A percentile compares a stretch with the other conserved stretches of the same genome.
phyloP scores from a whole-genome alignment of 2,113 vertebrate species.

The Potamarius usumacintae region DNA sequence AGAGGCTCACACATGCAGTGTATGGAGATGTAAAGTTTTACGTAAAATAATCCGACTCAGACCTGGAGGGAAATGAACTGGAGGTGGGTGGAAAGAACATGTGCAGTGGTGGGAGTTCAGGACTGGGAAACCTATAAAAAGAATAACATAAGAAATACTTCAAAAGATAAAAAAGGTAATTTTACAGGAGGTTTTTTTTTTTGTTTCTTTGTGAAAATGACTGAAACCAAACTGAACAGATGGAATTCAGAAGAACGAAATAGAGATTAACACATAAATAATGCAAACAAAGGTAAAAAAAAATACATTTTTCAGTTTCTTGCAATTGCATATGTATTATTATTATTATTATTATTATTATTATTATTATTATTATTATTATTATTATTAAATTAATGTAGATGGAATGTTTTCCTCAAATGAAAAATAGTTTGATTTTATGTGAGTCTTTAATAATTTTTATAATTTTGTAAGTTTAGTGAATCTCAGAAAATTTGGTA shows the following conservation, averaged over 20 bases:
- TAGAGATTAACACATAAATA: neutral
- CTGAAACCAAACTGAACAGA: neutral
- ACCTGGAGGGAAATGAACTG: slow-evolving; percentile 36
- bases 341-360: too few relatives aligned
- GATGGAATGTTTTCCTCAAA: neutral
- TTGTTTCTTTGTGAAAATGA: neutral
- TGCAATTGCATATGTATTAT: neutral
- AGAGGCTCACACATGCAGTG: neutral
- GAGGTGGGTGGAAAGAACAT: slow-evolving; percentile 67
- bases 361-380: too few relatives aligned
- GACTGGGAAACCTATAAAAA: slow-evolving; percentile 35
- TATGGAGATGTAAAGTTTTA: slow-evolving; percentile 50
- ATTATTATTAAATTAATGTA: neutral
- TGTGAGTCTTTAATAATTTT: too few relatives aligned
- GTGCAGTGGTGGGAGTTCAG: slow-evolving; percentile 56
- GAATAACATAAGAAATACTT: slow-evolving; percentile 17
- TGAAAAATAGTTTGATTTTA: neutral
- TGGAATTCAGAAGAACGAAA: neutral
- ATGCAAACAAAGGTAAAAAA: neutral
- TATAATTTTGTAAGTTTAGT: neutral
- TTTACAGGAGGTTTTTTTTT: neutral
- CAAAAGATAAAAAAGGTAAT: neutral
- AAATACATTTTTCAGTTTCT: neutral
- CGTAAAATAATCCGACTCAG: slow-evolving; percentile 59
- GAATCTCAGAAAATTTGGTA: neutral